Base-by-base conservation (phyloP, 64 coral and sea anemone species). In the Montipora cactus region DNA sequence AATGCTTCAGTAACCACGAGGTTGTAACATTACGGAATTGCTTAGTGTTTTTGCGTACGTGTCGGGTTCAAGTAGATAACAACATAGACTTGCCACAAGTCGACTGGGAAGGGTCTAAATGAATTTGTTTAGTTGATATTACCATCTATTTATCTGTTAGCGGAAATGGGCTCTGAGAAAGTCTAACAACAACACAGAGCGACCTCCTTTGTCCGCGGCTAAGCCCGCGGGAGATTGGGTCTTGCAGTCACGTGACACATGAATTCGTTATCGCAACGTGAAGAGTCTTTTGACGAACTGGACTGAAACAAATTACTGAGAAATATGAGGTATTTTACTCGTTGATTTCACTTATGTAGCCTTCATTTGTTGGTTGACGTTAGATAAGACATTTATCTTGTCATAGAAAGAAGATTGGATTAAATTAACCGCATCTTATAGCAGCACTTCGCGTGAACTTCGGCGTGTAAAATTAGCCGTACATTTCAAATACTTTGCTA, bases 271-370 rank as follows among this genome's bases (percentile, higher is more conserved):
- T 72, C 66, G 10, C 82, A 71, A 71, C 82, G 64, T 50, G 82
- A 86, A 61, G 9, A 5, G 6, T 50, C 64, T 71, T 83, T 71
- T 50, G 66, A 86, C 18, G 82, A 67, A 62, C 13, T 72, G 66
- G 21, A 59, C 16, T 47, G 44, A 48, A 44, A 69, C 16, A 69
- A 85, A 22, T 19, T 23, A 45, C 18, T n/a, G 64, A 51, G 44
- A 44, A 71, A 71, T 70, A 86, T 71, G 82, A 86, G 82, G 82
- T 86, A 86, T 71, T 86, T 70, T 3, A 44, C 18, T 18, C 62
- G 7, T 68, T 51, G 47, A 3, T 10, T 86, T n/a, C 44, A 20
- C 66, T 70, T 71, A 86, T 86, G 49, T 49, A 71, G 19, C 7
- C 19, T 86, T 71, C 25, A 71, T 86, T 71, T 71, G 64, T 86